These are phyloP conservation scores for Papilio aristodemus DNA, from an alignment of 1,140 invertebrate species.

Conservation along the genomic window DNA sequence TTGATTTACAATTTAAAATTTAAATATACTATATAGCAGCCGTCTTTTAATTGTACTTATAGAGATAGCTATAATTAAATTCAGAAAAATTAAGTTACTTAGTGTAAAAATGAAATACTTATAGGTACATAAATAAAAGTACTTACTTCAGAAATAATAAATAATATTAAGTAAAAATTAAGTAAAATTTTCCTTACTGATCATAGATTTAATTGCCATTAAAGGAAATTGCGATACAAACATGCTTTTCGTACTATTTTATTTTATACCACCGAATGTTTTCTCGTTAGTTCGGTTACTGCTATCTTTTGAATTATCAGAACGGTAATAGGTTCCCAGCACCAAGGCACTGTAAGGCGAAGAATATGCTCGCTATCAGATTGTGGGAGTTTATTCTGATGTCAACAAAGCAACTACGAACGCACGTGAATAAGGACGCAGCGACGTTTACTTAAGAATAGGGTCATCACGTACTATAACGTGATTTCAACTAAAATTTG, in stretches of 20 bases:
- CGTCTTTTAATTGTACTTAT: too few species aligned
- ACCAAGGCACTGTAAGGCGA: conserved; percentile 37
- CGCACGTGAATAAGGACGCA: conserved; percentile 43
- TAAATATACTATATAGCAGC: too few species aligned
- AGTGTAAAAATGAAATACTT: too few species aligned
- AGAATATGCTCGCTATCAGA: conserved; percentile 35
- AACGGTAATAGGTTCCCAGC: conserved; percentile 38
- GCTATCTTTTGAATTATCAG: conserved; percentile 38
- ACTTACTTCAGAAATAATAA: neutral
- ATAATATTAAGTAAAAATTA: too few species aligned
- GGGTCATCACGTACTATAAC: conserved; percentile 35
- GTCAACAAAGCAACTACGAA: conserved; percentile 36
- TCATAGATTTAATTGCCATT: too few species aligned
- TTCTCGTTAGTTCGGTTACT: conserved; percentile 29
- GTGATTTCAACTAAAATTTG: conserved; percentile 12
- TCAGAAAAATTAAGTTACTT: too few species aligned
- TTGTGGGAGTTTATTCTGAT: conserved; percentile 42
- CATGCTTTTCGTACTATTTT: neutral
- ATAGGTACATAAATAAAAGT: conserved; percentile 6
- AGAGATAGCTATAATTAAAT: too few species aligned
- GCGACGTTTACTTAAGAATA: conserved; percentile 28
- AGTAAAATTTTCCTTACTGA: too few species aligned
- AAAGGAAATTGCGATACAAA: neutral
- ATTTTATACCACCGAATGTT: neutral
- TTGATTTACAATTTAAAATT: too few species aligned